Evolutionary conservation across 1,140 invertebrate genomes (phyloP).

Genomic region (Sesamia nonagrioides): DNA sequence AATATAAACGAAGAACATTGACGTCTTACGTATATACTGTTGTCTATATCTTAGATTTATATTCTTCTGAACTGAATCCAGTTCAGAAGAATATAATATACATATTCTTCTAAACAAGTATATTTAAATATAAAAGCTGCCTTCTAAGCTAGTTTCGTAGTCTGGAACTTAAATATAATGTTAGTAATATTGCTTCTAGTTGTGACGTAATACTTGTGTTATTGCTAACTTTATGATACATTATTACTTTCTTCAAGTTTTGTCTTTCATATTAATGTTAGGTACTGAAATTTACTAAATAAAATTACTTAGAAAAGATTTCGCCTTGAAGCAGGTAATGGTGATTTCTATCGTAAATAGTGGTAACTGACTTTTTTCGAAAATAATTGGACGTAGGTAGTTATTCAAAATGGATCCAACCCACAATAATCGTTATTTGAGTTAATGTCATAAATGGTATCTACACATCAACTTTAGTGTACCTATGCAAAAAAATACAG

Average conservation of each 20-base stretch:
- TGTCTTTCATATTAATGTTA: conserved; percentile 46
- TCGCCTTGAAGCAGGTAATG: background rate
- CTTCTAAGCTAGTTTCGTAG: conserved; percentile 36
- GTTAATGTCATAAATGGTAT: too few species aligned
- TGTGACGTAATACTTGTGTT: conserved; percentile 35
- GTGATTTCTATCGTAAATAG: conserved; percentile 5
- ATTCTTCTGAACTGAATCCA: conserved; percentile 44
- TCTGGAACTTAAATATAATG: conserved; percentile 13
- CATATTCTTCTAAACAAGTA: conserved; percentile 51
- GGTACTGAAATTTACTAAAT: conserved; percentile 43
- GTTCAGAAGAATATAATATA: too few species aligned
- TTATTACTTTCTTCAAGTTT: conserved; percentile 25
- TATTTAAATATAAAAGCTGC: conserved; percentile 48
- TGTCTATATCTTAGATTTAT: conserved; percentile 47
- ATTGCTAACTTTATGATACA: conserved; percentile 6
- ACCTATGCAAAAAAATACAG: too few species aligned
- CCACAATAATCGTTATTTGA: too few species aligned
- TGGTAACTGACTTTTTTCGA: conserved; percentile 20
- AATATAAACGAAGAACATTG: conserved; percentile 71
- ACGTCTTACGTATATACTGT: conserved; percentile 68
- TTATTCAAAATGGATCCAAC: too few species aligned
- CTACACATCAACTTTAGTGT: too few species aligned
- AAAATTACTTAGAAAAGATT: conserved; percentile 28
- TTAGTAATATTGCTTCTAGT: conserved; percentile 34
- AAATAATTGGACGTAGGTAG: too few species aligned